Evolutionary conservation across 2,113 vertebrate genomes (phyloP).

Genomic region (Nymphicus hollandicus): DNA sequence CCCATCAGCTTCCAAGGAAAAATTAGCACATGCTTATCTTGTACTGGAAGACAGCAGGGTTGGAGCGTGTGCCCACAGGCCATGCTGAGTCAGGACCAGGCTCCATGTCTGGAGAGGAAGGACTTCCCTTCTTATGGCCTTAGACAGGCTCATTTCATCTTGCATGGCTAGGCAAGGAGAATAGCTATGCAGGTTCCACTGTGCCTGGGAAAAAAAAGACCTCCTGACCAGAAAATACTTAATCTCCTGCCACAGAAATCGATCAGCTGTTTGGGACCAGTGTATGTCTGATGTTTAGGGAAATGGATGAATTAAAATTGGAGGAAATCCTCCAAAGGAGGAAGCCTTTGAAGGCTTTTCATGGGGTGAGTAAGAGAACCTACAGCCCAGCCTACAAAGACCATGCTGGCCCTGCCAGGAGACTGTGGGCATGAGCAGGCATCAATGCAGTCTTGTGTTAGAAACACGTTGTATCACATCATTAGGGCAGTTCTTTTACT

Average conservation of each 20-base stretch:
- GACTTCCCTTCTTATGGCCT: neutral
- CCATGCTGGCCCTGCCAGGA: neutral
- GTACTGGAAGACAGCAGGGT: neutral
- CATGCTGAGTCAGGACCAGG: neutral
- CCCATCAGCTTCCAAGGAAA: rapidly evolving
- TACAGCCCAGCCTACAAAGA: neutral
- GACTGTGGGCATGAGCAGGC: neutral
- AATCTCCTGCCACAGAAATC: neutral
- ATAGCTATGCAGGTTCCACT: neutral
- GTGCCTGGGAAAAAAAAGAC: neutral
- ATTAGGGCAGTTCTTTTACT: neutral
- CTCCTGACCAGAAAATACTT: neutral
- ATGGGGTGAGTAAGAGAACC: neutral
- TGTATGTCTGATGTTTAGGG: neutral
- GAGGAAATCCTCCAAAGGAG: neutral
- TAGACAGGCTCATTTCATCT: neutral
- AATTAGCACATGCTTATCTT: neutral
- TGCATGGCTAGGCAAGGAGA: neutral
- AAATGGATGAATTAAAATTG: neutral
- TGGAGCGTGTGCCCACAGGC: rapidly evolving
- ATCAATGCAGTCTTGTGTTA: neutral
- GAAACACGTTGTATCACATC: rapidly evolving
- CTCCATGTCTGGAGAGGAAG: neutral
- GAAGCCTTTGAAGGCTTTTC: neutral
- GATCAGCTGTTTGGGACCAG: neutral